phyloP scores from a whole-genome alignment of 2,113 vertebrate species.

The Paradoxurus hermaphroditus region DNA sequence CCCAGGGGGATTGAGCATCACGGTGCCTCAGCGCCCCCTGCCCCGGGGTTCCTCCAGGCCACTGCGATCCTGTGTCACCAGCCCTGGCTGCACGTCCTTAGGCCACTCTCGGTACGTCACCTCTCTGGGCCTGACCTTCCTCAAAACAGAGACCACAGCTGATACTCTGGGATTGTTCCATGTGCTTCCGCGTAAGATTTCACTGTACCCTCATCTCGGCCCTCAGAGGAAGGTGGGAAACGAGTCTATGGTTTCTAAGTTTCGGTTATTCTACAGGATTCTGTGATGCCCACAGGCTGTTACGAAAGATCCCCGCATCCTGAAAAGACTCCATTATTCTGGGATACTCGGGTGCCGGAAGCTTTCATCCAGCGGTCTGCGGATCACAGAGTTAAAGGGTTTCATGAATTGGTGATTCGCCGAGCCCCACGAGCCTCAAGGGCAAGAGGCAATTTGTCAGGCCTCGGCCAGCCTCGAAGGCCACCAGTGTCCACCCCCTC shows the following conservation, averaged over 20 bases:
- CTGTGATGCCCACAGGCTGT: background rate
- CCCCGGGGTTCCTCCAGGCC: background rate
- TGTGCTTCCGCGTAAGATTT: background rate
- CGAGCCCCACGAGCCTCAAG: background rate
- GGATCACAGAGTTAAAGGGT: background rate
- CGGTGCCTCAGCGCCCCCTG: background rate
- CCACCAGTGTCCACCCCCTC: background rate
- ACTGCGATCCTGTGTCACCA: background rate
- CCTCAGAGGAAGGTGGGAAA: background rate
- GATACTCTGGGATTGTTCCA: background rate
- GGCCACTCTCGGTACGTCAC: background rate
- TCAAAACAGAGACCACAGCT: background rate
- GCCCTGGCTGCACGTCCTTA: background rate
- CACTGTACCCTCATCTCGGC: background rate
- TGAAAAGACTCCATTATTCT: background rate
- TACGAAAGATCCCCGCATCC: background rate
- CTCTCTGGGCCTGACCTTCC: background rate
- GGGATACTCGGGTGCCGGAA: background rate
- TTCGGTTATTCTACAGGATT: background rate
- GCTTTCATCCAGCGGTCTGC: background rate
- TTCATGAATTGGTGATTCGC: background rate
- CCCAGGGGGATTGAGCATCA: rapidly evolving
- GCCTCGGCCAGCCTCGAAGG: background rate
- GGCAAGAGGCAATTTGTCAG: slow-evolving; percentile 34
- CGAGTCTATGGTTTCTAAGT: background rate